Evolutionary conservation across 2,113 vertebrate species (phyloP), one percentile per base, ranked within the genome.

Genomic region (Hippocampus guttulatus): DNA sequence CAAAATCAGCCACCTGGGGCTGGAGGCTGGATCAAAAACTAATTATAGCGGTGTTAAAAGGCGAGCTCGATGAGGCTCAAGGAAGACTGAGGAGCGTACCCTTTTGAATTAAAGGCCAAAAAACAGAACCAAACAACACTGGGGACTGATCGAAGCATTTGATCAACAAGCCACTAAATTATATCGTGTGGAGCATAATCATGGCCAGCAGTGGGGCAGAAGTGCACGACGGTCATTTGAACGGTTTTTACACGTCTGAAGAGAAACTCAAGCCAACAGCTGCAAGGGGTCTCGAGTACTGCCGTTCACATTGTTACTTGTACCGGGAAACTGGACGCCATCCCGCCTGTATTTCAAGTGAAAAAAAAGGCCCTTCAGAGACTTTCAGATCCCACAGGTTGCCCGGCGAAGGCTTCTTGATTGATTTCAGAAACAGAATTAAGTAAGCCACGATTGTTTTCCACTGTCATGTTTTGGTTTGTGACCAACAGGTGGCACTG

Each of bases 41-140:
- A 91, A 92, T 93, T 90, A 92, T 73, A 77, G 81, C 62, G 81
- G 84, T 90, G 89, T 91, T 92, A 88, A 91, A 89, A 88, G 84
- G 89, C 79, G 58, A 84, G 81, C 79, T 82, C 86, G 85, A 82
- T 82, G 88, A 88, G 87, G 81, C 84, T 78, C 67, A 47, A 75
- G 81, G 47, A 69, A 83, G 82, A 89, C 83, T 74, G 75, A 82
- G 78, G 82, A 74, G 77, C 76, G 77, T 73, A 81, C 80, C 58
- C 80, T 88, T 84, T 84, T 75, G 82, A 85, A 84, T 84, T 71
- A 15, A 78, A 72, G 84, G 81, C 75, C 77, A 57, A 71, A 15
- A 15, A 74, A 62, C 72, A 73, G 69, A 78, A 75, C 64, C 30
- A 67, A 73, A 78, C 69, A 72, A 67, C 62, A 45, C 45, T 43